These are phyloP conservation scores for Myrmecobius fasciatus DNA, from an alignment of 2,113 vertebrate species.

Conservation along the genomic window DNA sequence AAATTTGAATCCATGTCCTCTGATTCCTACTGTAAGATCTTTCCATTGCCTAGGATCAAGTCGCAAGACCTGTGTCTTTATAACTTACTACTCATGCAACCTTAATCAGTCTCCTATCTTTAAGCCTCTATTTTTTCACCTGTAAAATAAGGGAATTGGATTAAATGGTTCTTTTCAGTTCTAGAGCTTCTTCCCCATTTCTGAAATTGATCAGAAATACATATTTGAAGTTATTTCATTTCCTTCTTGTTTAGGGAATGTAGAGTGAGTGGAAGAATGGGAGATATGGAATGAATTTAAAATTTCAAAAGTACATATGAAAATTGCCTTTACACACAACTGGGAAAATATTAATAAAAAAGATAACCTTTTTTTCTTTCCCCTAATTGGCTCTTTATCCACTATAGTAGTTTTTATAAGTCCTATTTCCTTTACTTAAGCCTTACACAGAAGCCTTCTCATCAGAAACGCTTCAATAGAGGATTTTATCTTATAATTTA, in stretches of 20 bases:
- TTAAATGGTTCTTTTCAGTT: neutral
- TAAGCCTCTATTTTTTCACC: neutral
- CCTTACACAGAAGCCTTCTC: neutral
- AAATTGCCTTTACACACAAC: no score
- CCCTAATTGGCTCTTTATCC: neutral
- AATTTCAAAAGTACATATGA: no score
- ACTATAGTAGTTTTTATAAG: neutral
- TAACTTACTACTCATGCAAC: neutral
- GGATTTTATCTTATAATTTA: neutral
- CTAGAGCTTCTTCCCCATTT: neutral
- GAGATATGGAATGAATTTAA: no score
- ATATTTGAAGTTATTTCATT: neutral
- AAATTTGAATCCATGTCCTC: neutral
- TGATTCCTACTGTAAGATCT: neutral
- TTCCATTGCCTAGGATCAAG: neutral
- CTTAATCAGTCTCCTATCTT: neutral
- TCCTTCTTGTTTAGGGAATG: neutral
- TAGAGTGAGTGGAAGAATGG: neutral
- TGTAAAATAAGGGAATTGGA: neutral
- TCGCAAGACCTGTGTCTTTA: neutral
- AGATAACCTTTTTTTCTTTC: neutral
- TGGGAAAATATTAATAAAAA: neutral
- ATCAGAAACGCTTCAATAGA: neutral
- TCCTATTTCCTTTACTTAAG: neutral
- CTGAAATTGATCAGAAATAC: neutral